phyloP scores from a whole-genome alignment of 2,113 vertebrate genomes.

The Pelusios castaneus region DNA sequence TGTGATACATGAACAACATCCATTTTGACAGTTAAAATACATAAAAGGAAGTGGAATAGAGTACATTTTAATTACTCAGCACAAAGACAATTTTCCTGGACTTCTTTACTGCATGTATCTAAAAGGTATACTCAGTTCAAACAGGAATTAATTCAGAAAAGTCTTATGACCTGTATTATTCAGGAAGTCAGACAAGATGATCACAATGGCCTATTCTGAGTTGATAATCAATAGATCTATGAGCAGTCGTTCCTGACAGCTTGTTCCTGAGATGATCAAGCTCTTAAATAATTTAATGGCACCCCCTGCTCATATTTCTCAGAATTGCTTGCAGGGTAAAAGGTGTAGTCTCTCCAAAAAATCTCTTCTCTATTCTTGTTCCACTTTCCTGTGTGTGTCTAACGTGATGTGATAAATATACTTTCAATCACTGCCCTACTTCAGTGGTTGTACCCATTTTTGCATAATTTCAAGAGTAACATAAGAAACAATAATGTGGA shows the following conservation, averaged over 20 bases:
- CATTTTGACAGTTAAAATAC: neutral
- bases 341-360: neutral
- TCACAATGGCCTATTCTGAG: neutral
- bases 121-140: neutral
- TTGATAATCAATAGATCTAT: neutral
- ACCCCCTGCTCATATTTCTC: neutral
- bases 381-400: constrained; percentile 4
- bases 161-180: neutral
- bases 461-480: constrained; percentile 72
- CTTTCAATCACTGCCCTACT: constrained; percentile 61
- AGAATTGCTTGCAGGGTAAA: neutral
- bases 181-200: neutral
- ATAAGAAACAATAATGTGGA: constrained; percentile 81
- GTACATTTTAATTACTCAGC: neutral
- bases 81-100: neutral
- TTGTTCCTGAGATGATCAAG: neutral
- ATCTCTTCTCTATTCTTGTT: neutral
- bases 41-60: neutral
- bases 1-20: neutral
- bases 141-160: neutral
- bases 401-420: constrained; percentile 20
- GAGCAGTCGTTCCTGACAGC: neutral
- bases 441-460: constrained; percentile 65
- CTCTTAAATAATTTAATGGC: neutral
- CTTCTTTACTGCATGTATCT: neutral